These are phyloP conservation scores for Dipodomys ordii DNA, from an alignment of 2,113 vertebrate genomes.

Conservation along the genomic window DNA sequence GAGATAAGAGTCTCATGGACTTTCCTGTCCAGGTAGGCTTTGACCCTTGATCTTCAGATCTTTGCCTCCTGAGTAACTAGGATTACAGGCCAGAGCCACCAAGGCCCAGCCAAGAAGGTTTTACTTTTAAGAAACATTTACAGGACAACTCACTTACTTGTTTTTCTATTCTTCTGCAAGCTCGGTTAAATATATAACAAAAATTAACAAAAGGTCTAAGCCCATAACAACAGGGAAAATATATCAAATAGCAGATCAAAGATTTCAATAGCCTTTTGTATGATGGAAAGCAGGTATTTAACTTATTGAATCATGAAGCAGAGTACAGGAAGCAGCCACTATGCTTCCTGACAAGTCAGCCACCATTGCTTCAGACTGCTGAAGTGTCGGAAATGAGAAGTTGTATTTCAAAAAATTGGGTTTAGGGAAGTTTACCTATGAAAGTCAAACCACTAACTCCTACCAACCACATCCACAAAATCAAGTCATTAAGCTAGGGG, in stretches of 20 bases:
- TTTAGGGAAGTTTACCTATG: neutral
- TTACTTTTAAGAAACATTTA: neutral
- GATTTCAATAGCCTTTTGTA: neutral
- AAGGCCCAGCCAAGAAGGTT: neutral
- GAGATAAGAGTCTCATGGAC: too few species aligned
- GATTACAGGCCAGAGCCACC: too few species aligned
- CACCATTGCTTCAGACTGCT: neutral
- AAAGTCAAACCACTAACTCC: neutral
- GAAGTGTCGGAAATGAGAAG: neutral
- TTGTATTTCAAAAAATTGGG: neutral
- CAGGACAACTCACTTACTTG: neutral
- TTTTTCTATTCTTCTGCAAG: neutral
- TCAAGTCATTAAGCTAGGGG: neutral
- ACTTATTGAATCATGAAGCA: neutral
- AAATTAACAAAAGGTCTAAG: slow-evolving; percentile 13
- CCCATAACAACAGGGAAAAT: neutral
- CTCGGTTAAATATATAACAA: neutral
- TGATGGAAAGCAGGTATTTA: neutral
- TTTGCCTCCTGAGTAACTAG: too few species aligned
- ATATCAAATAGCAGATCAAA: neutral
- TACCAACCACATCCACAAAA: neutral
- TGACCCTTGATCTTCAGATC: too few species aligned
- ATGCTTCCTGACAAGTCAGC: too few species aligned
- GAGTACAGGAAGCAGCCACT: neutral
- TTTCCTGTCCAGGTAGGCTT: too few species aligned